These are phyloP conservation scores for Clamator glandarius DNA, from an alignment of 2,797 vertebrate species.

Conservation along the genomic window DNA sequence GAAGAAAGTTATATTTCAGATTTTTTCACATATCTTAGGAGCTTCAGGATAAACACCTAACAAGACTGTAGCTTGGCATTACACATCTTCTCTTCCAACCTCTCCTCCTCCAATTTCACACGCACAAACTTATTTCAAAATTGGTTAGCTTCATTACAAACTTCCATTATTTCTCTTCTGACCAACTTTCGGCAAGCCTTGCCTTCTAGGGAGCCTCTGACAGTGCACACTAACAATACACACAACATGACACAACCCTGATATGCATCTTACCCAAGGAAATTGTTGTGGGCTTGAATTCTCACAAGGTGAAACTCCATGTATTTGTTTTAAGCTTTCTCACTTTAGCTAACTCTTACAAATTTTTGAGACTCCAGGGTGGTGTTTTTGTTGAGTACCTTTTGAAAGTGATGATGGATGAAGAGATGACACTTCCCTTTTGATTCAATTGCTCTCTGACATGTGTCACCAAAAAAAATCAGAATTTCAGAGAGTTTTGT, in stretches of 20 bases:
- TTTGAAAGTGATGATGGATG: neutral
- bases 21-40: too few species aligned
- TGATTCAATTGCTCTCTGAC: neutral
- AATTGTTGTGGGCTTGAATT: neutral
- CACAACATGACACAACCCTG: rapidly evolving
- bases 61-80: too few species aligned
- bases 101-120: too few species aligned
- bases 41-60: too few species aligned
- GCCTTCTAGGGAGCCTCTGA: neutral
- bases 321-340: neutral
- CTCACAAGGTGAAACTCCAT: neutral
- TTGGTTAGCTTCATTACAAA: neutral
- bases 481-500: neutral
- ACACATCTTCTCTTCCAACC: too few species aligned
- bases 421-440: neutral
- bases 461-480: neutral
- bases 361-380: neutral
- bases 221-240: neutral
- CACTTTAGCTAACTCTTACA: neutral
- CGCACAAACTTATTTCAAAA: too few species aligned
- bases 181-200: neutral
- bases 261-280: neutral
- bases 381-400: neutral
- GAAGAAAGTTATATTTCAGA: too few species aligned
- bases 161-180: neutral